Evolutionary conservation across 2,113 vertebrate genomes (phyloP).

Genomic region (Gobio gobio): DNA sequence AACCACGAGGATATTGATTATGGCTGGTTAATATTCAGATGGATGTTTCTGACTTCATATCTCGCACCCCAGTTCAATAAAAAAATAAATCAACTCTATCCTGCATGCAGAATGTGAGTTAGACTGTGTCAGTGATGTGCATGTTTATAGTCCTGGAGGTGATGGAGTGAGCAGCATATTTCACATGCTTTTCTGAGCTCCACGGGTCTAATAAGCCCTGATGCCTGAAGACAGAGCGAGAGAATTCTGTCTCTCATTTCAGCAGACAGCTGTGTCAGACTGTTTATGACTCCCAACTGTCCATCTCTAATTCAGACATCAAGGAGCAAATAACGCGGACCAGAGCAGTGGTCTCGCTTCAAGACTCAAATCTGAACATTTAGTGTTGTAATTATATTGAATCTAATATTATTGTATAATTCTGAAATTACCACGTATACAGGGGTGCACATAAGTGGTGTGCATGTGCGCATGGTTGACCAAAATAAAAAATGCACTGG

Average conservation of each 20-base stretch:
- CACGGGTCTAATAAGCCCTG: constrained; percentile 2
- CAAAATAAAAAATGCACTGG: too few species aligned
- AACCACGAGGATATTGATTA: constrained; percentile 11
- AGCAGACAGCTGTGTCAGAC: neutral
- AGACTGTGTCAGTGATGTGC: neutral
- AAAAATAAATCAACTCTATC: neutral
- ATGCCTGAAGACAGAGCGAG: neutral
- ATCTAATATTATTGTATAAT: too few species aligned
- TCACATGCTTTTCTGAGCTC: constrained; percentile 1
- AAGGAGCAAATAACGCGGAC: neutral
- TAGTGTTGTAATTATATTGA: neutral
- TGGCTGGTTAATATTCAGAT: neutral
- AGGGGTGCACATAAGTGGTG: too few species aligned
- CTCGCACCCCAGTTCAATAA: neutral
- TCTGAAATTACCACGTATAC: too few species aligned
- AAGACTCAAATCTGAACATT: neutral
- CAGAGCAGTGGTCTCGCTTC: neutral
- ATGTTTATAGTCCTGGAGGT: neutral
- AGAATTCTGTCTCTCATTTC: neutral
- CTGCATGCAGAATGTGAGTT: neutral
- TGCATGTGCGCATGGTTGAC: too few species aligned
- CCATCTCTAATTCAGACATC: constrained; percentile 14
- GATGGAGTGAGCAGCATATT: constrained; percentile 4
- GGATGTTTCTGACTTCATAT: neutral
- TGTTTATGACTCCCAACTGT: neutral